phyloP scores from a whole-genome alignment of 2,797 vertebrate genomes.

The Myotis pilosus region DNA sequence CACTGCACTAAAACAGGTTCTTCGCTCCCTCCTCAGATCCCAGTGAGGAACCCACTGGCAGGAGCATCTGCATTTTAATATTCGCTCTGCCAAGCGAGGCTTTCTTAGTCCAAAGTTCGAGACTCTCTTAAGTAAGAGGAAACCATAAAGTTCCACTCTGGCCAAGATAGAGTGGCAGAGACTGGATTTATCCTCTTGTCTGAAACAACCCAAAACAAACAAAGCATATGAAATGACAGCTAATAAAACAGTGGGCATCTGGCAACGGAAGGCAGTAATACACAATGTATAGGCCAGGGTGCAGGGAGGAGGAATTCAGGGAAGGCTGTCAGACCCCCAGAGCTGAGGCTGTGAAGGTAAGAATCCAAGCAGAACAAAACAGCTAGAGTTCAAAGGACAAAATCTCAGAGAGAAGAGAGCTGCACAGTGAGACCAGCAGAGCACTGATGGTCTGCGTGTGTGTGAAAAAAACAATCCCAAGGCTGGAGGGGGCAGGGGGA shows the following conservation, averaged over 20 bases:
- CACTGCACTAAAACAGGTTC: not conserved
- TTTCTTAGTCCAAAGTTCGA: not conserved
- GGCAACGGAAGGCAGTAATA: not conserved
- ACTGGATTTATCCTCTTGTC: not conserved
- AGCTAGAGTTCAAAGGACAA: not conserved
- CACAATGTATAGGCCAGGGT: not conserved
- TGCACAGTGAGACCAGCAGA: not conserved
- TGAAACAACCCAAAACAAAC: not conserved
- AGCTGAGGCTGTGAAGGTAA: not conserved
- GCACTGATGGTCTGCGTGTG: accelerated
- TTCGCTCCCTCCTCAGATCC: not conserved
- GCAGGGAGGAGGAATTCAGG: not conserved
- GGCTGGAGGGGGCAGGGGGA: not conserved
- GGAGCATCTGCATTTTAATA: not conserved
- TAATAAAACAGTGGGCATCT: not conserved
- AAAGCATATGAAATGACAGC: not conserved
- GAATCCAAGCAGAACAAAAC: not conserved
- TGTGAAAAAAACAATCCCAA: not conserved
- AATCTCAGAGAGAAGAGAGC: not conserved
- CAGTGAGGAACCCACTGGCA: not conserved
- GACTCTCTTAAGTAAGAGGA: not conserved
- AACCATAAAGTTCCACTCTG: not conserved
- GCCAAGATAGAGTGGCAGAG: not conserved
- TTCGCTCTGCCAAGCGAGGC: not conserved
- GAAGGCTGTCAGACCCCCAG: not conserved